Evolutionary conservation across 2,113 vertebrate genomes (phyloP), one percentile per base, ranked within the genome.

Genomic region (Microcebus murinus): DNA sequence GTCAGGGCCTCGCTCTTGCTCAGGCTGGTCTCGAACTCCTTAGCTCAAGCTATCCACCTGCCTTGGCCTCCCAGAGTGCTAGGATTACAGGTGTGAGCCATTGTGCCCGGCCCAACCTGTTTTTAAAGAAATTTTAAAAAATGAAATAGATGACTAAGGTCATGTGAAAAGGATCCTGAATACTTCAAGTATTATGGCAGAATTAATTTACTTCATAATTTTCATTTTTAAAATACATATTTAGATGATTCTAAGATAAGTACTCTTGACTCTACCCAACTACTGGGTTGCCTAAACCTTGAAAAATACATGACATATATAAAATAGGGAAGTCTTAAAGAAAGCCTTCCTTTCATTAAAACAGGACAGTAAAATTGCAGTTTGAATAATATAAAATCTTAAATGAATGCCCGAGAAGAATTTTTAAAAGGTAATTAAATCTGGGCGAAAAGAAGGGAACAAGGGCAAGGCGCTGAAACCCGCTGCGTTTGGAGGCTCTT

Each of bases 401-500:
- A 63, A 84, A 76, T 70, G 29, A 87, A 92, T 57, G 31, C 11
- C 20, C 74, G 34, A 90, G 86, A 92, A 95, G 17, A 84, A 87
- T 10, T 50, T 96, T 87, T 88, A 48, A 76, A 87, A 91, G 65
- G 61, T 79, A 77, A 84, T 94, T 96, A 95, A 93, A 79, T 61
- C 63, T 74, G 34, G 25, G 39, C 52, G 17, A 81, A 95, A 79
- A 39, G 34, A 76, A 45, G 0, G 21, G 15, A 81, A 63, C 9
- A 12, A 73, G 61, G 85, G 31, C 45, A 68, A 27, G 31, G 6
- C 45, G 25, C 27, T 1, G 6, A 52, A n/a, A 18, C 31, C 27
- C 21, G 65, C 23, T 89, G 74, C 21, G 21, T 70, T 48, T n/a
- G 36, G 87, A 48, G 14, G 14, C 18, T 52, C 79, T 59, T 95